These are phyloP conservation scores for Terebella lapidaria DNA, from an alignment of 2,888 invertebrate species.

Conservation along the genomic window DNA sequence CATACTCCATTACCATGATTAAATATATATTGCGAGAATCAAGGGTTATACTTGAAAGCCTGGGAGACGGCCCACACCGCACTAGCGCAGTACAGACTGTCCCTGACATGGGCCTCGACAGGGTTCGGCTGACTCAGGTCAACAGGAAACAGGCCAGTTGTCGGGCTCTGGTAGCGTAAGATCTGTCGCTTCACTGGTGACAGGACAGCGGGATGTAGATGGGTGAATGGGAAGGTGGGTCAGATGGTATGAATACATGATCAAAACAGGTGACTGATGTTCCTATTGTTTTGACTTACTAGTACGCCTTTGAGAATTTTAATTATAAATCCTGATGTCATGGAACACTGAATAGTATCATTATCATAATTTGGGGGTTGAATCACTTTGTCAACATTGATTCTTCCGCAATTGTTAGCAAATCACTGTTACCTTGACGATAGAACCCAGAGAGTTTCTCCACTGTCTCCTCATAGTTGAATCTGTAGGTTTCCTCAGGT, in stretches of 20 bases:
- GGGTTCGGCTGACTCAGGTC: slow-evolving; percentile 64
- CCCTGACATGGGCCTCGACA: slow-evolving; percentile 80
- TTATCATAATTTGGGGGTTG: too few relatives aligned
- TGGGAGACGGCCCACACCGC: slow-evolving; percentile 95
- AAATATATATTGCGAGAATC: too few relatives aligned
- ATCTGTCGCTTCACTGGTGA: slow-evolving; percentile 65
- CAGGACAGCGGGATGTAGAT: too few relatives aligned
- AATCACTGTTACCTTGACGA: slow-evolving; percentile 69
- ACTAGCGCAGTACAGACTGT: slow-evolving; percentile 94
- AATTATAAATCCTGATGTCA: too few relatives aligned
- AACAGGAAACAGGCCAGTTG: slow-evolving; percentile 86
- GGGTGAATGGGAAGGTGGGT: too few relatives aligned
- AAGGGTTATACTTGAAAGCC: slow-evolving; percentile 84
- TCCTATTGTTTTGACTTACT: too few relatives aligned
- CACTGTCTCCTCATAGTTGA: slow-evolving; percentile 70
- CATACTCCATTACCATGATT: too few relatives aligned
- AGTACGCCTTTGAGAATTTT: too few relatives aligned
- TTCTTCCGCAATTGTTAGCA: background rate
- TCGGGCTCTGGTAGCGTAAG: slow-evolving; percentile 83
- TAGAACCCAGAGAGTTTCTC: slow-evolving; percentile 87
- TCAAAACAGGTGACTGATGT: too few relatives aligned
- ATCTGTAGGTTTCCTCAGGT: background rate
- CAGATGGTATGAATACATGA: too few relatives aligned
- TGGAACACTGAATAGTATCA: too few relatives aligned
- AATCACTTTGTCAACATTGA: too few relatives aligned